Evolutionary conservation across 2,797 vertebrate species (phyloP), one percentile per base, ranked within the genome.

Genomic region (Crenuchus spilurus): DNA sequence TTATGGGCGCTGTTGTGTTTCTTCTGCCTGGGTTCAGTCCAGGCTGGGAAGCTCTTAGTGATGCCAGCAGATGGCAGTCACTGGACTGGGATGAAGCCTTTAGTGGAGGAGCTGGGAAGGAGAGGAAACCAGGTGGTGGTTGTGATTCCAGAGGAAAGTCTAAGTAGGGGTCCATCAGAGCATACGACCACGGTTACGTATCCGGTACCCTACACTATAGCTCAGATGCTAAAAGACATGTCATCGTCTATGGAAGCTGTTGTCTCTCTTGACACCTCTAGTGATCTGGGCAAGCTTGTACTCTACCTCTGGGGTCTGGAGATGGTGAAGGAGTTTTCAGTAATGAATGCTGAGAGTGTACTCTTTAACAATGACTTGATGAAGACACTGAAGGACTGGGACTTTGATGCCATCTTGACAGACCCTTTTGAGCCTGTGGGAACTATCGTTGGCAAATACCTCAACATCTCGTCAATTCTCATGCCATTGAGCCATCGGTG

Each of bases 41-140:
- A 72, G 44, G 64, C 73, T 55, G 77, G 58, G 18, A 92, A 85
- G 64, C 44, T 94, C 5, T 71, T 94, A 37, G 78, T 91, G 69
- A 11, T 93, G 6, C 91, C 89, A 0, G 0, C 35, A 0, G 91
- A 90, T 0, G 91, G 92, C 71, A 95, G 94, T 68, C 93, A 92
- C 70, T 94, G 92, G 93, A 80, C 91, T 3, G 92, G 91, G 54
- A 85, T 93, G 85, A 82, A 70, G 0, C 11, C 79, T 0, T n/a
- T 88, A 55, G 4, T 91, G 61, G 60, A 60, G 0, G 81, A 87
- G 46, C 79, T 94, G 22, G 85, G 76, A 2, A 79, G 76, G 42
- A 90, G 62, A 31, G 92, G 93, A 0, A 90, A 93, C 0, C 72
- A 92, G 16, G 44, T 89, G 0, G 81, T 91, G 42, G 86, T 92